A percentile compares a stretch with the other conserved stretches of the same genome.
Conservation (phyloP, 2,888 invertebrate genomes). For the Hypselothyrea guttata region DNA sequence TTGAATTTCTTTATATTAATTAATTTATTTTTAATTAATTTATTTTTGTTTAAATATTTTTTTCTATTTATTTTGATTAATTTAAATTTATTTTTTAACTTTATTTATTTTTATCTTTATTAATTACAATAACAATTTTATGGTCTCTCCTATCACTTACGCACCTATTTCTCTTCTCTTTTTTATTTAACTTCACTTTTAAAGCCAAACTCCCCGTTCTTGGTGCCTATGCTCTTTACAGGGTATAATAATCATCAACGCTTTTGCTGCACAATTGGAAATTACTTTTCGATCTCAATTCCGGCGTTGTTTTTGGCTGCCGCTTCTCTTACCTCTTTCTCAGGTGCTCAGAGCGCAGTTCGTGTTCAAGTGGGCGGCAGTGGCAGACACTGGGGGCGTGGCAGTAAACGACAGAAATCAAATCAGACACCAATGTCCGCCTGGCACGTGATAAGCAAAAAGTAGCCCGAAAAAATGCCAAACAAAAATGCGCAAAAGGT, state of each 20-base stretch:
- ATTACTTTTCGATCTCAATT: slow-evolving; percentile 39
- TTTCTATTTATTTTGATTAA: too few relatives aligned
- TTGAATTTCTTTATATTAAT: too few relatives aligned
- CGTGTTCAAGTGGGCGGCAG: slow-evolving; percentile 58
- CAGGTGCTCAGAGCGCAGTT: slow-evolving; percentile 22
- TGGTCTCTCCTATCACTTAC: too few relatives aligned
- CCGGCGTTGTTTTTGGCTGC: slow-evolving; percentile 5
- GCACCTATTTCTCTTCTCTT: too few relatives aligned
- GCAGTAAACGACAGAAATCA: slow-evolving; percentile 45
- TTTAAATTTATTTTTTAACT: too few relatives aligned
- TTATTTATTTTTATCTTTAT: too few relatives aligned
- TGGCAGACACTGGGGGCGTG: slow-evolving; percentile 22
- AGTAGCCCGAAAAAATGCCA: slow-evolving; percentile 4
- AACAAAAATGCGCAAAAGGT: neutral
- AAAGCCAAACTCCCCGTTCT: neutral
- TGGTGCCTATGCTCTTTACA: neutral
- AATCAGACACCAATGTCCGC: slow-evolving; percentile 63
- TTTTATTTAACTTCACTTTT: too few relatives aligned
- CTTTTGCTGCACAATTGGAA: slow-evolving; percentile 41
- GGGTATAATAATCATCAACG: slow-evolving; percentile 35
- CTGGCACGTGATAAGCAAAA: slow-evolving; percentile 45
- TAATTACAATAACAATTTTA: too few relatives aligned
- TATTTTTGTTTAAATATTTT: too few relatives aligned
- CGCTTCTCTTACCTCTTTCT: neutral
- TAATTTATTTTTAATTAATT: too few relatives aligned